These are phyloP conservation scores for Fistularia commersonii DNA, from an alignment of 2,797 vertebrate species.

Conservation along the genomic window DNA sequence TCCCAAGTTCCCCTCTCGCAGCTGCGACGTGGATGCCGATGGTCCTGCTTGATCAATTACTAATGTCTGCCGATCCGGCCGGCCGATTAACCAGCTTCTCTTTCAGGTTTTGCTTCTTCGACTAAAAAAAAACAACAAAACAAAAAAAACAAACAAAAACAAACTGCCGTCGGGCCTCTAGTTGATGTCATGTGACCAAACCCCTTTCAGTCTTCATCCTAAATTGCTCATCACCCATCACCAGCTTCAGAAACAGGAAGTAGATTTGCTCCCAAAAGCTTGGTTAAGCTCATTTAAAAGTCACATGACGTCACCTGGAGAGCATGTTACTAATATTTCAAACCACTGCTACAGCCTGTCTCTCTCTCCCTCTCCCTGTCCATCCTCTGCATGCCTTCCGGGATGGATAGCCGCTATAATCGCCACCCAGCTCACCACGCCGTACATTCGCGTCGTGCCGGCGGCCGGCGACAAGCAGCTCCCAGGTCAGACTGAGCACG, in stretches of 20 bases:
- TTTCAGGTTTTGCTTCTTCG: slow-evolving; percentile 37
- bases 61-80: slow-evolving; percentile 19
- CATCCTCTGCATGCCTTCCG: slow-evolving; percentile 72
- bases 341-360: slow-evolving; percentile 21
- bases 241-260: too few species aligned
- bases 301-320: neutral
- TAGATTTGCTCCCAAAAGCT: too few species aligned
- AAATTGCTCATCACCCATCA: too few species aligned
- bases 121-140: too few species aligned
- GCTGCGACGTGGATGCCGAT: too few species aligned
- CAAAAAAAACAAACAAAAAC: too few species aligned
- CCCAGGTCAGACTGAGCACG: slow-evolving; percentile 78
- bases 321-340: slow-evolving; percentile 40
- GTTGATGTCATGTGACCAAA: too few species aligned
- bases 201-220: too few species aligned
- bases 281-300: too few species aligned
- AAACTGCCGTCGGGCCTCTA: neutral
- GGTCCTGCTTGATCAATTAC: slow-evolving; percentile 7
- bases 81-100: slow-evolving; percentile 26
- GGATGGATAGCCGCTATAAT: slow-evolving; percentile 93
- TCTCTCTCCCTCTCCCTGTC: slow-evolving; percentile 79
- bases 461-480: slow-evolving; percentile 90
- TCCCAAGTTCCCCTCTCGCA: too few species aligned
- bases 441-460: slow-evolving; percentile 88
- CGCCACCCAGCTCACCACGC: slow-evolving; percentile 94